Percentiles rank a stretch among this genome's conserved stretches.
Evolutionary conservation across 1,140 invertebrate genomes (phyloP).

Genomic region (Apis cerana): DNA sequence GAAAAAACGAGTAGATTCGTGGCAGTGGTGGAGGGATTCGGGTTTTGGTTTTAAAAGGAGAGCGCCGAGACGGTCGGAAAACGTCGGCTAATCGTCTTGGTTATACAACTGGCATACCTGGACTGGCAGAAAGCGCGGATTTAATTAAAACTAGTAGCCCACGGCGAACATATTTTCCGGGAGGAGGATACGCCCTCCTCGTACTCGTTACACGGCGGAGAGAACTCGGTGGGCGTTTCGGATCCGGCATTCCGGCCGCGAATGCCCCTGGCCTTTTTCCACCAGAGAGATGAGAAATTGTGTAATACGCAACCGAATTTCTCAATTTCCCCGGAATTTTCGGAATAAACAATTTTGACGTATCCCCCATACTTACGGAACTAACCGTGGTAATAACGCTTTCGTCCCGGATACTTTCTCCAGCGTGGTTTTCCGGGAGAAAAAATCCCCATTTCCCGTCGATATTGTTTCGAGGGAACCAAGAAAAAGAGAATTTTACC

Average conservation of each 20-base stretch:
- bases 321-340: slow-evolving; percentile 45
- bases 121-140: slow-evolving; percentile 63
- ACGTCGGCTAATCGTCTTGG: slow-evolving; percentile 69
- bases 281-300: slow-evolving; percentile 64
- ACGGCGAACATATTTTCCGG: slow-evolving; percentile 72
- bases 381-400: neutral
- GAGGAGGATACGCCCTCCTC: slow-evolving; percentile 62
- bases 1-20: no score
- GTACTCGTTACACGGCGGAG: slow-evolving; percentile 60
- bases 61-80: slow-evolving; percentile 50
- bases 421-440: no score
- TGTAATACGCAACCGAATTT: slow-evolving; percentile 62
- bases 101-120: slow-evolving; percentile 62
- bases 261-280: slow-evolving; percentile 62
- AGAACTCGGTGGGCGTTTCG: slow-evolving; percentile 67
- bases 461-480: no score
- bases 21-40: no score
- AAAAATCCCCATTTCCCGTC: no score
- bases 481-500: no score
- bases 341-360: slow-evolving; percentile 37
- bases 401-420: no score
- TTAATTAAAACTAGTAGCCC: slow-evolving; percentile 77
- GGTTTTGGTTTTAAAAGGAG: neutral
- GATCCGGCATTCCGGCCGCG: slow-evolving; percentile 57
- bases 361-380: neutral